Evolutionary conservation across 1,140 invertebrate genomes (phyloP).

Genomic region (Drosophila erecta): DNA sequence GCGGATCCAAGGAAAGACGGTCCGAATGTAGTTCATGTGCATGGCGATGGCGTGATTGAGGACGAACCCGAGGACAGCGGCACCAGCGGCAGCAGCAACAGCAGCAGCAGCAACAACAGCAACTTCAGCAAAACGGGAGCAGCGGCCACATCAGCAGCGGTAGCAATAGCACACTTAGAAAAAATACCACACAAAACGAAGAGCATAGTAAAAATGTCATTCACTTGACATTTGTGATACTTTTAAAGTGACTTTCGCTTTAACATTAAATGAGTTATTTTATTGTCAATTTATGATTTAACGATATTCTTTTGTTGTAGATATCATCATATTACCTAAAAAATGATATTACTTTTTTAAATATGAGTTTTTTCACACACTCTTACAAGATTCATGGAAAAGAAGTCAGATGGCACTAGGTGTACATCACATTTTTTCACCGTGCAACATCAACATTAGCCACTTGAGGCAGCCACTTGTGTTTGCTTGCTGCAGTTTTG

Average conservation of each 20-base stretch:
- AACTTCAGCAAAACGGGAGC: background rate
- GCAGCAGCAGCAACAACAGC: conserved; percentile 6
- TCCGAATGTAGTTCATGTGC: conserved; percentile 77
- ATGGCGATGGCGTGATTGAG: conserved; percentile 77
- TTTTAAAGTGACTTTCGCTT: no score
- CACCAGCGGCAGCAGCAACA: conserved; percentile 14
- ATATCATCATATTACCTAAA: no score
- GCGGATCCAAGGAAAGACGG: conserved; percentile 33
- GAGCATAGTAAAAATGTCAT: no score
- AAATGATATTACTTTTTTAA: no score
- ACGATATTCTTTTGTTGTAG: no score
- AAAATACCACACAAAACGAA: background rate
- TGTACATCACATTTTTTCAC: background rate
- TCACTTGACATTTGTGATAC: no score
- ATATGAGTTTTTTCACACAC: no score
- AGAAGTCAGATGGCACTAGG: no score
- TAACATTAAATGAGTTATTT: no score
- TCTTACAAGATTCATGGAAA: no score
- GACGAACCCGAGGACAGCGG: conserved; percentile 67
- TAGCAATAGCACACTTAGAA: conserved; percentile 3
- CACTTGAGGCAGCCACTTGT: conserved; percentile 20
- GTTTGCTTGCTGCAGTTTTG: conserved; percentile 22
- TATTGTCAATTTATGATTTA: no score
- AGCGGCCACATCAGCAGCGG: background rate
- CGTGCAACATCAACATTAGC: conserved; percentile 21